Base-by-base conservation (phyloP, 92 coral and sea anemone species). In the Zoanthus gigantus region DNA sequence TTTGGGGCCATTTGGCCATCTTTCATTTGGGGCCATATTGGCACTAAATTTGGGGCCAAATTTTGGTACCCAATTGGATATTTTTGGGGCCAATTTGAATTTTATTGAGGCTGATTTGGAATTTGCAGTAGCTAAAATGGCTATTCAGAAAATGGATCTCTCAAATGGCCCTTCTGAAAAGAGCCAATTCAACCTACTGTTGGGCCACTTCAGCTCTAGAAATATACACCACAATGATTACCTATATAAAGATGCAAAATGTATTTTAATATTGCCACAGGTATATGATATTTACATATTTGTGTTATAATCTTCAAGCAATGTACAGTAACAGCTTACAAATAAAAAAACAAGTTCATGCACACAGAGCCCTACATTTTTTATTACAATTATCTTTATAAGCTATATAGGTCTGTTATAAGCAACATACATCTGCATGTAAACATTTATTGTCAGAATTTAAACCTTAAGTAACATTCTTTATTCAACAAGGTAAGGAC, bases 1-100 rank as follows among this genome's bases (percentile, higher is more conserved):
- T 71, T 71, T 71, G 47, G 47, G 74, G 74, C 74, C 74, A 37
- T 71, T 71, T 71, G 74, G 74, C 29, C 74, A 57, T 57, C n/a
- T 71, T 30, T 30, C 8, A 37, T 42, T 44, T 72, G 77, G 77
- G 34, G 77, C 54, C 77, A 72, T 71, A 15, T 71, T 34, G 75
- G 48, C 48, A 71, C 75, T 37, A 7, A 37, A 37, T 72, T 72
- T 37, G 52, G 77, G 77, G 77, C 77, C 37, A 45, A 42, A 72
- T 12, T 72, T 71, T 71, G 75, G 75, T 71, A 71, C 75, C 75
- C 0, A 71, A 37, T 71, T 37, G 16, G 75, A 37, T n/a, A 71
- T 34, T 28, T 2, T 15, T 74, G 58, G 28, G 79, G 79, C 1
- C 79, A 12, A 44, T 44, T 74, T 74, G 54, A 30, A 45, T 4